Evolutionary conservation across 2,888 invertebrate genomes (phyloP).

Genomic region (Eumacrocentrus americanus): DNA sequence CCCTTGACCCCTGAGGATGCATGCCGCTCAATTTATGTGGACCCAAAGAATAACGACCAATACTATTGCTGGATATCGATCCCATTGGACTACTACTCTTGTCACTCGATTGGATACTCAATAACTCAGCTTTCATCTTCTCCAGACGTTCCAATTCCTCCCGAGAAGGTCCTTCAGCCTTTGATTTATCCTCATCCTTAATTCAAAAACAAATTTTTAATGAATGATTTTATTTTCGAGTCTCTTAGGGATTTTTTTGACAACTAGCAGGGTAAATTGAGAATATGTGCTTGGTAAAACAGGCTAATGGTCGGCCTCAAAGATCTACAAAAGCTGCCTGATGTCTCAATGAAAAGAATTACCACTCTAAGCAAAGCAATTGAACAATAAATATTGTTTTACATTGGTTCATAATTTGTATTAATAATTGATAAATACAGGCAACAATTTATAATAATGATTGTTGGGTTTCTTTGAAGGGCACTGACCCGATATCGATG

Average conservation of each 20-base stretch:
- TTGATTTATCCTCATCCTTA: slow-evolving; percentile 73
- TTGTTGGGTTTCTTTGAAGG: slow-evolving; percentile 12
- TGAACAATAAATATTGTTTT: neutral
- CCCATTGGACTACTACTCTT: slow-evolving; percentile 55
- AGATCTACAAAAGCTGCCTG: slow-evolving; percentile 1
- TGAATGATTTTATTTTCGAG: no score
- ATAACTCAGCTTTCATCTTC: slow-evolving; percentile 63
- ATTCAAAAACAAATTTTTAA: slow-evolving; percentile 25
- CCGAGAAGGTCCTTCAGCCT: slow-evolving; percentile 69
- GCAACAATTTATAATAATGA: neutral
- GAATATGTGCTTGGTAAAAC: no score
- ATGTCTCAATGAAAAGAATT: neutral
- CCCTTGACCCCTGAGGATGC: slow-evolving; percentile 61
- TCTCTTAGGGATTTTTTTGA: no score
- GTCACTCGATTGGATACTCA: slow-evolving; percentile 59
- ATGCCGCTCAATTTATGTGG: slow-evolving; percentile 56
- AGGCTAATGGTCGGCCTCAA: neutral
- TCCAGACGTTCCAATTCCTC: slow-evolving; percentile 69
- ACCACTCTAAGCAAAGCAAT: slow-evolving; percentile 22
- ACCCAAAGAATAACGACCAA: slow-evolving; percentile 60
- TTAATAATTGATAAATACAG: neutral
- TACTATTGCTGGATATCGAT: slow-evolving; percentile 57
- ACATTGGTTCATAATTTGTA: neutral
- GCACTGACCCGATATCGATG: slow-evolving; percentile 42
- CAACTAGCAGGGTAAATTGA: no score